These are phyloP conservation scores for Heliangelus exortis DNA, from an alignment of 2,797 vertebrate species.

Conservation along the genomic window DNA sequence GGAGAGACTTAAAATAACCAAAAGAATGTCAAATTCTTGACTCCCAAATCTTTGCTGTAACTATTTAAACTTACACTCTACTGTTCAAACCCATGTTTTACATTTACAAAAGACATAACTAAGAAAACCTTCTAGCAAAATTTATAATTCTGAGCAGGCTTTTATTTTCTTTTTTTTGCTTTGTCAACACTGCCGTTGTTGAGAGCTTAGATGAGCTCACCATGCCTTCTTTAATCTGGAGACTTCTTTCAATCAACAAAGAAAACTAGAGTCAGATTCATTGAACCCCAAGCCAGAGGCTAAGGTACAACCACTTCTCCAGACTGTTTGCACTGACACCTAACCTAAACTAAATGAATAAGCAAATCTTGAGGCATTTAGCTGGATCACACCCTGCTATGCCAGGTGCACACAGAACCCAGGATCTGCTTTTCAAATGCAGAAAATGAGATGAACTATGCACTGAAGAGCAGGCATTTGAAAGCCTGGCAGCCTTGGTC, in stretches of 20 bases:
- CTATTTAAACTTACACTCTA: neutral
- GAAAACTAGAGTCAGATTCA: neutral
- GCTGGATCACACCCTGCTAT: neutral
- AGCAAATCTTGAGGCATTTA: slow-evolving; percentile 7
- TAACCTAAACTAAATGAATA: neutral
- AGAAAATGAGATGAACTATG: neutral
- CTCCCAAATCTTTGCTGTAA: neutral
- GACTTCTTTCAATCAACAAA: slow-evolving; percentile 5
- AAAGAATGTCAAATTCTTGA: neutral
- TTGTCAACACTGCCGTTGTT: neutral
- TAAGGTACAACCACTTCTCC: neutral
- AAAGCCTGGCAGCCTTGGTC: neutral
- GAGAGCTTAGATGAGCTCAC: neutral
- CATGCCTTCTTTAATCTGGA: slow-evolving; percentile 1
- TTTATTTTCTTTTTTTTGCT: neutral
- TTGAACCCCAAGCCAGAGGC: neutral
- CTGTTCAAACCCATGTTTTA: neutral
- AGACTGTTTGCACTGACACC: neutral
- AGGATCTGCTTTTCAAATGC: neutral
- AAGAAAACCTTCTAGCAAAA: neutral
- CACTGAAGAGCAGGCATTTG: neutral
- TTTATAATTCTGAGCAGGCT: neutral
- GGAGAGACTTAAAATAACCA: neutral
- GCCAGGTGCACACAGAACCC: neutral
- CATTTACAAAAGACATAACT: neutral